Conservation (phyloP, 2,113 vertebrate genomes). For the Pseudopodoces humilis region DNA sequence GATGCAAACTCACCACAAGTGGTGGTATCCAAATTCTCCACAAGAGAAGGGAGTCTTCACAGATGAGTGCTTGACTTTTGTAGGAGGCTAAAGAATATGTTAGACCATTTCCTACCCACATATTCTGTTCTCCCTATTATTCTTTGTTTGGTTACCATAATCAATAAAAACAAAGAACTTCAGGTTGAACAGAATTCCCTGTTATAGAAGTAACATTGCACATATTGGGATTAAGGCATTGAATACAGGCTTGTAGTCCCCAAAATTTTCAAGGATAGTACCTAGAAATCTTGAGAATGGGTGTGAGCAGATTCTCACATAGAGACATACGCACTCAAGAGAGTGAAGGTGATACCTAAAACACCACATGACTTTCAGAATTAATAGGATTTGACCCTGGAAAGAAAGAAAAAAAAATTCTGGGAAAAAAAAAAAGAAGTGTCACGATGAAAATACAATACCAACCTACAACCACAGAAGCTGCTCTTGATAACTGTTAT, state of each 20-base stretch:
- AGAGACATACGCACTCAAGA: neutral
- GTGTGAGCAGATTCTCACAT: neutral
- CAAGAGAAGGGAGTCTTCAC: neutral
- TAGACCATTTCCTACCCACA: neutral
- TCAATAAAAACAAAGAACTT: neutral
- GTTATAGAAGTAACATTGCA: neutral
- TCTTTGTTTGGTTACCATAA: neutral
- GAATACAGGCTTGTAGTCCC: neutral
- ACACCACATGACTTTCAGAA: neutral
- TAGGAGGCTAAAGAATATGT: neutral
- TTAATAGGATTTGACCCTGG: neutral
- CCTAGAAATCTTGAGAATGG: neutral
- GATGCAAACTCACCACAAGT: neutral
- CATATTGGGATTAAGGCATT: neutral
- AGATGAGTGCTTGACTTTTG: neutral
- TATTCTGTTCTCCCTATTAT: neutral
- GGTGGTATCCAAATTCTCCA: neutral
- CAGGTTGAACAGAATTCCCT: neutral
- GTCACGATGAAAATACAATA: neutral
- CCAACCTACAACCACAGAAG: neutral
- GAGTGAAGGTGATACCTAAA: neutral
- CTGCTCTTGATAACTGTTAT: neutral
- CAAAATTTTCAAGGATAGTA: neutral
- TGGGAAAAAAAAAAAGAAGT: fast-evolving
- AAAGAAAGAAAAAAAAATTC: neutral